phyloP scores from a whole-genome alignment of 2,888 invertebrate genomes.

The Leucozona laternaria region DNA sequence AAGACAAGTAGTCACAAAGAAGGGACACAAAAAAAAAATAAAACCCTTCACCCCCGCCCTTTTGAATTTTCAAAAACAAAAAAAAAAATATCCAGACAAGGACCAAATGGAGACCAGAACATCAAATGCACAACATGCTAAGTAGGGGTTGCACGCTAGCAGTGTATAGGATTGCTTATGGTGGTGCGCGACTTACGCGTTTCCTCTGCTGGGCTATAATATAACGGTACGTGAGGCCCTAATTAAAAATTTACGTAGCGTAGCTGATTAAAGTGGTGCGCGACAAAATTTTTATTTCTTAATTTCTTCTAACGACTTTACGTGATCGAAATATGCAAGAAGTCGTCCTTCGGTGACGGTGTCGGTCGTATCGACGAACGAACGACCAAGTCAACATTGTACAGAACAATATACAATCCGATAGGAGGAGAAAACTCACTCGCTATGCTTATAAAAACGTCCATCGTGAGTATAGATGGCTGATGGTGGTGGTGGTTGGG shows the following conservation, averaged over 20 bases:
- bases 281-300: slow-evolving; percentile 76
- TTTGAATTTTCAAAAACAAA: slow-evolving; percentile 1
- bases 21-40: slow-evolving; percentile 2
- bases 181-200: slow-evolving; percentile 29
- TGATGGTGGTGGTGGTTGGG: not conserved
- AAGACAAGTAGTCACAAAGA: slow-evolving; percentile 20
- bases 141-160: slow-evolving; percentile 65
- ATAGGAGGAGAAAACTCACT: slow-evolving; percentile 17
- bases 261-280: slow-evolving; percentile 76
- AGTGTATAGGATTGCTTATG: slow-evolving; percentile 18
- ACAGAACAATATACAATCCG: not conserved
- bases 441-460: slow-evolving; percentile 38
- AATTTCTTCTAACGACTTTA: slow-evolving; percentile 76
- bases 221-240: slow-evolving; percentile 61
- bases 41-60: slow-evolving; percentile 39
- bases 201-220: slow-evolving; percentile 1
- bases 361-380: slow-evolving; percentile 1
- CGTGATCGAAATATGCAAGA: slow-evolving; percentile 75
- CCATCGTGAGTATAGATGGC: slow-evolving; percentile 7
- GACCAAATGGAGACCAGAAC: slow-evolving; percentile 32
- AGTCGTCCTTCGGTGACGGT: slow-evolving; percentile 19
- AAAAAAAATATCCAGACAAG: slow-evolving; percentile 20
- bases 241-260: slow-evolving; percentile 76
- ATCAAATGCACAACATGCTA: slow-evolving; percentile 71
- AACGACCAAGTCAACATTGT: slow-evolving; percentile 11